phyloP scores from a whole-genome alignment of 1,140 invertebrate genomes.

The Drosophila punjabiensis region DNA sequence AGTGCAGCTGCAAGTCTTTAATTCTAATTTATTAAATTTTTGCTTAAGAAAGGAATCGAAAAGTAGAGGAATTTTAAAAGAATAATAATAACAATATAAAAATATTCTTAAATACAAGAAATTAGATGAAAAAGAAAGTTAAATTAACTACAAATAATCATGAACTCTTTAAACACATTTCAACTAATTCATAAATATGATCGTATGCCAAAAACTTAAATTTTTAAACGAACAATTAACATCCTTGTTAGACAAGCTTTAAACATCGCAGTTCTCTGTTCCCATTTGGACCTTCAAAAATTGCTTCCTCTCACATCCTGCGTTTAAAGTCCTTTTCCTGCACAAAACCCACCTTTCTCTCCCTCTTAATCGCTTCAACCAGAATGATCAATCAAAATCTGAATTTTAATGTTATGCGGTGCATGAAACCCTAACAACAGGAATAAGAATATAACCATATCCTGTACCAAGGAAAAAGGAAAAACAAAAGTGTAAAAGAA shows the following conservation, averaged over 20 bases:
- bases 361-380: constrained; percentile 14
- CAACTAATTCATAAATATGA: not conserved
- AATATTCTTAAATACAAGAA: not conserved
- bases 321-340: not conserved
- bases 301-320: constrained; percentile 12
- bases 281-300: not conserved
- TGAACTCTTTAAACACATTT: not conserved
- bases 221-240: constrained; percentile 11
- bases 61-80: not conserved
- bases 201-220: not conserved
- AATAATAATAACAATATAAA: not conserved
- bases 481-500: constrained; percentile 71
- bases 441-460: constrained; percentile 69
- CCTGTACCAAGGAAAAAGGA: constrained; percentile 54
- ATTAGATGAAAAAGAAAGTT: not conserved
- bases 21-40: not conserved
- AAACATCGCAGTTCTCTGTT: constrained; percentile 13
- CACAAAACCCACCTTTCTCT: not conserved
- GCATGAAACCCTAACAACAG: constrained; percentile 74
- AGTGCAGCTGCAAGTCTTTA: not conserved
- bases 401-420: constrained; percentile 83
- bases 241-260: constrained; percentile 50
- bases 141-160: not conserved
- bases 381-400: constrained; percentile 78
- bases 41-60: not conserved